Conservation (phyloP, 2,797 vertebrate species). For the Rhinophrynus dorsalis region DNA sequence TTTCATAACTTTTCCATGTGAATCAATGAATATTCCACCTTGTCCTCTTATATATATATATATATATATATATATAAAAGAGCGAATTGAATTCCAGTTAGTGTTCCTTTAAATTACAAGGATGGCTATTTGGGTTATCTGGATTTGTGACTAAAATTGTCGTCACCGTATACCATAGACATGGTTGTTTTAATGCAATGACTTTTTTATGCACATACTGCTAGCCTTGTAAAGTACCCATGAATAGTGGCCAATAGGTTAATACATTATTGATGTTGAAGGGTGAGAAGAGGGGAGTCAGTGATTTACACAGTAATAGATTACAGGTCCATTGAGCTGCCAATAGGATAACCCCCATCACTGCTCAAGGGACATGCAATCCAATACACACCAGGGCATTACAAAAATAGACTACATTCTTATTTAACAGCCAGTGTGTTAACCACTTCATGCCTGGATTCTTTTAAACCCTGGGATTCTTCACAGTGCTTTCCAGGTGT, state of each 20-base stretch:
- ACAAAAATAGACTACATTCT: background rate
- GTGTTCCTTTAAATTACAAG: background rate
- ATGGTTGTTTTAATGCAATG: background rate
- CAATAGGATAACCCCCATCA: constrained; percentile 10
- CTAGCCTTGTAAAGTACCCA: background rate
- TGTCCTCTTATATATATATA: no score
- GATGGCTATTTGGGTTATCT: background rate
- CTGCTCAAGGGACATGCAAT: background rate
- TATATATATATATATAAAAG: no score
- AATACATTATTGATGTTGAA: constrained; percentile 39
- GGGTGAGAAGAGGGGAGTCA: background rate
- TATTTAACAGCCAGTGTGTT: constrained; percentile 8
- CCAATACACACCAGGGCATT: constrained; percentile 15
- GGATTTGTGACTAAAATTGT: background rate
- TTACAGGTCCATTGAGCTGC: constrained; percentile 27
- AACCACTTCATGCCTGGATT: background rate
- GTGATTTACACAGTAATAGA: constrained; percentile 39
- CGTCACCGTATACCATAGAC: no score
- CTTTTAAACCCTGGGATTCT: no score
- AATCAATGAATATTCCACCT: no score
- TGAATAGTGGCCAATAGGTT: constrained; percentile 23
- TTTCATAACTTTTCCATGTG: no score
- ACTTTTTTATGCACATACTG: background rate
- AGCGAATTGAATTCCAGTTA: no score
- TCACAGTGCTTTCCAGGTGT: no score